Evolutionary conservation across 2,797 vertebrate species (phyloP), one percentile per base, ranked within the genome.

Genomic region (Mus minutoides): DNA sequence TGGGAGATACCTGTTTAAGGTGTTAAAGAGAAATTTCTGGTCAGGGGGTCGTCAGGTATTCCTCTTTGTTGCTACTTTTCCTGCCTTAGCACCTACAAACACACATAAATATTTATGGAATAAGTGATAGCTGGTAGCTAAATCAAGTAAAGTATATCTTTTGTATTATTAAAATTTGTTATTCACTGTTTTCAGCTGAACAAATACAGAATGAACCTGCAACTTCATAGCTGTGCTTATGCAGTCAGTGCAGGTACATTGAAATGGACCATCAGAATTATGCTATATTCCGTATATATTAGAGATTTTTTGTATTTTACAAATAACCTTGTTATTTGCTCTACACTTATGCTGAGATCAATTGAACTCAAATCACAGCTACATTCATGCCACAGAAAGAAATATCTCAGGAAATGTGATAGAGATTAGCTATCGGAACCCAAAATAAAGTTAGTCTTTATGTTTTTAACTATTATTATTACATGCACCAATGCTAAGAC

Each of bases 261-360:
- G 90, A 85, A 52, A 7, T 60, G 46, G 52, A 79, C 43, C 64
- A 58, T 77, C 60, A 88, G 14, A 90, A 8, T 84, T 29, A 16
- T 84, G 22, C 7, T 67, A 17, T 46, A 16, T 34, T 79, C 78
- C 56, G 8, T 29, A 19, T 0, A 54, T 54, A 54, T 54, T 52
- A 52, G 62, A 89, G 29, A 84, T 69, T 90, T 24, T 82, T 91
- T 80, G 76, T 12, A 29, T 56, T 88, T 80, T 29, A 58, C 46
- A 26, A 88, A 93, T 49, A 85, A 82, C n/a, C 29, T 60, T 46
- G 19, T 79, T 89, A 78, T 40, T 75, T 69, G 2, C 5, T 77
- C n/a, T 82, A 84, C 88, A 80, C 46, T 93, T 80, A 17, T 1
- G 4, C 76, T 79, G 83, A 95, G 46, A 91, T 10, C 49, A 95